A percentile compares a stretch with the other conserved stretches of the same genome.
Evolutionary conservation across 2,888 invertebrate species (phyloP).

Genomic region (Andricus curvator): DNA sequence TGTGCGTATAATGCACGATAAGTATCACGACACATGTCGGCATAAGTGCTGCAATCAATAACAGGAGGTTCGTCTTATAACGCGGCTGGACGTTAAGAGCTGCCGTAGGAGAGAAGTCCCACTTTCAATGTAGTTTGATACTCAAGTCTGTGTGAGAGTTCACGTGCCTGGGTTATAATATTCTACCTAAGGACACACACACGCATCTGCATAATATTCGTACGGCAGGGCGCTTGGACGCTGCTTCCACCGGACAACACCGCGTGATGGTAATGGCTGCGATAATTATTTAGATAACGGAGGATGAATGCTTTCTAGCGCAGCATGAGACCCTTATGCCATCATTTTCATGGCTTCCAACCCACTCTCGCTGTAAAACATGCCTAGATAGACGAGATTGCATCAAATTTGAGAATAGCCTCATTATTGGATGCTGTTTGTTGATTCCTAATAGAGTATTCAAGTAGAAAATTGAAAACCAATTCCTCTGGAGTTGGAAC

Average conservation of each 20-base stretch:
- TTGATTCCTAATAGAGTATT: neutral
- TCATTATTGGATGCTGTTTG: neutral
- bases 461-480: neutral
- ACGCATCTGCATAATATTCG: constrained; percentile 66
- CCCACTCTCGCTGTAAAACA: constrained; percentile 20
- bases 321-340: constrained; percentile 71
- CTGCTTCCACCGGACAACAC: constrained; percentile 71
- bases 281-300: constrained; percentile 76
- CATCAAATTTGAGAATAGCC: constrained; percentile 9
- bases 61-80: constrained; percentile 64
- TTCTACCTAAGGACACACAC: constrained; percentile 28
- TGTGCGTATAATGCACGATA: constrained; percentile 63
- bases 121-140: constrained; percentile 19
- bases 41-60: constrained; percentile 74
- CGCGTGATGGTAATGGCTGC: constrained; percentile 74
- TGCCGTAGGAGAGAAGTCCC: constrained; percentile 47
- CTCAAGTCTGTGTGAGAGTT: constrained; percentile 41
- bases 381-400: constrained; percentile 12
- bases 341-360: constrained; percentile 64
- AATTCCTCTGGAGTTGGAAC: no score
- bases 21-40: constrained; percentile 75
- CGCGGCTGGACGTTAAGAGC: constrained; percentile 57
- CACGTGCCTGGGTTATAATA: constrained; percentile 37
- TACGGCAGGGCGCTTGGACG: constrained; percentile 63
- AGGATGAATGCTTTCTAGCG: constrained; percentile 74